Evolutionary conservation across 2,797 vertebrate genomes (phyloP), one percentile per base, ranked within the genome.

Genomic region (Sus cebifrons): DNA sequence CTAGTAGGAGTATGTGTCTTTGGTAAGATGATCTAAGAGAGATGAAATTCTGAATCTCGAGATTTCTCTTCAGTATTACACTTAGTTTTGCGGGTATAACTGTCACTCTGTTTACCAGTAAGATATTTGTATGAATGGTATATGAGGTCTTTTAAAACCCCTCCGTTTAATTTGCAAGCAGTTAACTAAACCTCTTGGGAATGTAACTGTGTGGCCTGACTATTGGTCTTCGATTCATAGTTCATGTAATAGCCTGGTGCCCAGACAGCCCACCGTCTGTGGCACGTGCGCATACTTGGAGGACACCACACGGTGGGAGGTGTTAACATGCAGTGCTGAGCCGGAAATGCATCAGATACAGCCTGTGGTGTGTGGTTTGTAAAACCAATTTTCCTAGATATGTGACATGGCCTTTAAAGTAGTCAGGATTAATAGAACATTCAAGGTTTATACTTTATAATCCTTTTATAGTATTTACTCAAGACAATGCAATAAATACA

Each of bases 181-280:
- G 73, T n/a, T 49, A 60, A 87, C 70, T 88, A 29, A 17, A 52
- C 36, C 21, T 83, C 6, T 32, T 73, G 58, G 71, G 5, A 11
- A 60, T 7, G 78, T 86, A 97, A 75, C 40, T 36, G 62, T 96
- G 97, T 96, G 93, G 71, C 44, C 29, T 95, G 18, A 91, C 74
- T 58, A 96, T 68, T 36, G 96, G 84, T 18, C 25, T 98, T 98
- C 98, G 98, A 78, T 94, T 98, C 96, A 92, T 96, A 97, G 98
- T 97, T 98, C 92, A 92, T 94, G 97, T 96, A 97, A 96, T 91
- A 91, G 36, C 36, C 36, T 36, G 36, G 36, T 36, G 36, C 36
- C 36, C 36, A 36, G 36, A 36, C 36, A 4, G 36, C 36, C 36
- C 36, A 36, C 36, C 36, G 36, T 36, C 36, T 36, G 36, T 36